phyloP scores from a whole-genome alignment of 2,888 invertebrate genomes.

The Agelastica alni region DNA sequence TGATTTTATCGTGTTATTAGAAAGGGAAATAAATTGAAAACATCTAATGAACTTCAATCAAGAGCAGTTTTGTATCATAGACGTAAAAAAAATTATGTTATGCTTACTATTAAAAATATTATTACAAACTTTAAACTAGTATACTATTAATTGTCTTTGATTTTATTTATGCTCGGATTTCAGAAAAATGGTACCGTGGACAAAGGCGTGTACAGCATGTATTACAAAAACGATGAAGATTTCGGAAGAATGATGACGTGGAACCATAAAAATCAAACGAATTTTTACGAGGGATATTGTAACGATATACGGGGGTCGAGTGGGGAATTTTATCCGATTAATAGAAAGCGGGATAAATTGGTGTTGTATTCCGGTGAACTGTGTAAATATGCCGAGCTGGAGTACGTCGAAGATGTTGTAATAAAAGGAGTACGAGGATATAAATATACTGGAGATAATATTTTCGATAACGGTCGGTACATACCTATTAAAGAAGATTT shows the following conservation, averaged over 20 bases:
- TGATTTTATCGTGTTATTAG: no score
- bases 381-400: constrained; percentile 69
- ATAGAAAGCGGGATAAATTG: constrained; percentile 63
- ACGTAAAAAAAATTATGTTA: no score
- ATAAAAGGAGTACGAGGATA: constrained; percentile 67
- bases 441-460: constrained; percentile 67
- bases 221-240: constrained; percentile 67
- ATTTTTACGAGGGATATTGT: constrained; percentile 63
- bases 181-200: constrained; percentile 76
- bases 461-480: constrained; percentile 68
- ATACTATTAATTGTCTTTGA: background rate
- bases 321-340: constrained; percentile 79
- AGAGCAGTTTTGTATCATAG: no score
- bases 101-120: no score
- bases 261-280: constrained; percentile 68
- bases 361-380: constrained; percentile 74
- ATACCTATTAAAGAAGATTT: no score
- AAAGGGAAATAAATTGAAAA: no score
- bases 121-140: no score
- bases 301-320: constrained; percentile 72
- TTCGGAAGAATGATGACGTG: constrained; percentile 74
- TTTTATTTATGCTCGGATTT: constrained; percentile 41
- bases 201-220: constrained; percentile 73
- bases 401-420: constrained; percentile 63
- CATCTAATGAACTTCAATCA: no score